Evolutionary conservation across 2,113 vertebrate genomes (phyloP).

Genomic region (Pseudorasbora parva): DNA sequence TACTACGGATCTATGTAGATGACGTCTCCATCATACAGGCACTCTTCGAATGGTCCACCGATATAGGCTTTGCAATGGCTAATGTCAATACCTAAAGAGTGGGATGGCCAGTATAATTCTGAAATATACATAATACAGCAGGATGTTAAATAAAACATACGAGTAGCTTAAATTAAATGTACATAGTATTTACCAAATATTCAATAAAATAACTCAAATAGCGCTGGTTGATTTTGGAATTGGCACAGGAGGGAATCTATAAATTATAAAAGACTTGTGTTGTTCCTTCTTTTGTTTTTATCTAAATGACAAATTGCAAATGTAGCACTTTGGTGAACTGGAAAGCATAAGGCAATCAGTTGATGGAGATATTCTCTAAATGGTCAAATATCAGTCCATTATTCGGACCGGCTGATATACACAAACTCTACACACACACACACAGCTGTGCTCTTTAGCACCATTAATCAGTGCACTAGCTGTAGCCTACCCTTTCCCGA

Average conservation of each 20-base stretch:
- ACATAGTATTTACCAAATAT: background rate
- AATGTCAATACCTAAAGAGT: background rate
- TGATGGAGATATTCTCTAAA: background rate
- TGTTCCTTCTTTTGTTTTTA: too few species aligned
- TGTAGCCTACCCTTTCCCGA: background rate
- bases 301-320: background rate
- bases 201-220: background rate
- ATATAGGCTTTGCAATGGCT: background rate
- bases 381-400: too few species aligned
- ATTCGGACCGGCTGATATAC: background rate
- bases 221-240: background rate
- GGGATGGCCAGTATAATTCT: background rate
- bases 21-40: background rate
- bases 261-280: too few species aligned
- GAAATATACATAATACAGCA: background rate
- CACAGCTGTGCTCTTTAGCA: slow-evolving; percentile 5
- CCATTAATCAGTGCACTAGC: background rate
- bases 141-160: background rate
- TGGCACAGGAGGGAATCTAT: background rate
- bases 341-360: background rate
- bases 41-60: background rate
- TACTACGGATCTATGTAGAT: background rate
- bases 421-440: background rate
- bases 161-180: background rate
- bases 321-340: background rate